Conservation (phyloP, 1,140 invertebrate species). For the Papilio polyxenes region DNA sequence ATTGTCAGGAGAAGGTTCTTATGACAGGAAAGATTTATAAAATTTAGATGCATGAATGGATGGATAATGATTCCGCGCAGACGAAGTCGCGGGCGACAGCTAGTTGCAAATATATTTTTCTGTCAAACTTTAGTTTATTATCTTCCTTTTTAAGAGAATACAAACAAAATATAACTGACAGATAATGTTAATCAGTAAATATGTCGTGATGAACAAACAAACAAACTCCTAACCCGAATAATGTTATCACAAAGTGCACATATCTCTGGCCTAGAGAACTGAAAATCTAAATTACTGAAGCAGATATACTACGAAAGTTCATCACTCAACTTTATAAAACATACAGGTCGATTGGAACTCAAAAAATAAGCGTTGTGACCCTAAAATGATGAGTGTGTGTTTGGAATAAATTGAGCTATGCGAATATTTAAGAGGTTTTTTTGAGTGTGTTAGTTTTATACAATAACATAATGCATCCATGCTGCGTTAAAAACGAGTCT, state of each 20-base stretch:
- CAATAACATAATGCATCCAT: too few species aligned
- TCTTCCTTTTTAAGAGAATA: not conserved
- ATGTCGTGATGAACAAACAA: slow-evolving; percentile 13
- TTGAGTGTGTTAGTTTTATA: too few species aligned
- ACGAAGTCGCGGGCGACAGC: too few species aligned
- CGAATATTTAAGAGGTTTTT: too few species aligned
- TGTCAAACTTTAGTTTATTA: too few species aligned
- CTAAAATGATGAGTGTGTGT: not conserved
- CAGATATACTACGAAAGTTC: not conserved
- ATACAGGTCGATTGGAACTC: not conserved
- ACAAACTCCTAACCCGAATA: slow-evolving; percentile 33
- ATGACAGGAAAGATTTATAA: too few species aligned
- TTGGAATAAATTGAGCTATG: too few species aligned
- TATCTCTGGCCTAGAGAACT: not conserved
- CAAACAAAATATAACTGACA: not conserved
- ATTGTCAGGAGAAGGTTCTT: too few species aligned
- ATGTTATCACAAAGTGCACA: slow-evolving; percentile 17
- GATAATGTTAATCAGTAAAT: slow-evolving; percentile 1
- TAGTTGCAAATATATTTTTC: too few species aligned
- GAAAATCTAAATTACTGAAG: slow-evolving; percentile 1
- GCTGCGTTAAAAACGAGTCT: too few species aligned
- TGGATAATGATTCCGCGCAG: too few species aligned
- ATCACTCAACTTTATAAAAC: not conserved
- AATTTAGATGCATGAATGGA: too few species aligned
- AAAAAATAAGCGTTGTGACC: not conserved